Conservation (phyloP, 2,113 vertebrate species). For the Hippolais icterina region DNA sequence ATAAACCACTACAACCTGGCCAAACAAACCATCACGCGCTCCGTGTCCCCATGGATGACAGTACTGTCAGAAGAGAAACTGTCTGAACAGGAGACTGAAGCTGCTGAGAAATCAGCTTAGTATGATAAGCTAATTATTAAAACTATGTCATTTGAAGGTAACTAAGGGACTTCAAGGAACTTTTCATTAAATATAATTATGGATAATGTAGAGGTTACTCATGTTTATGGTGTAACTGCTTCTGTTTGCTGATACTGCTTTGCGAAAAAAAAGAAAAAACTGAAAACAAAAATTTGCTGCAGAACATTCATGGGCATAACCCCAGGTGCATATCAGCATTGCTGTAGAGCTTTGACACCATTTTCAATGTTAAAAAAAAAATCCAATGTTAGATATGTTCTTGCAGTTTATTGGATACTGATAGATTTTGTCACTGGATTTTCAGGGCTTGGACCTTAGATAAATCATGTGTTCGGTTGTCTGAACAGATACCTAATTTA, state of each 20-base stretch:
- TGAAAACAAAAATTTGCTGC: slow-evolving; percentile 52
- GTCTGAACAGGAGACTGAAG: slow-evolving; percentile 92
- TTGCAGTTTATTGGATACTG: slow-evolving; percentile 59
- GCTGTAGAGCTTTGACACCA: slow-evolving; percentile 63
- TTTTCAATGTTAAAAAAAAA: slow-evolving; percentile 22
- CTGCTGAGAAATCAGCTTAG: slow-evolving; percentile 88
- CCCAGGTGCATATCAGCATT: slow-evolving; percentile 45
- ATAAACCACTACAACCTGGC: slow-evolving; percentile 96
- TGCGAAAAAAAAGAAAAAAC: slow-evolving; percentile 55
- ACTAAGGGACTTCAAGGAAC: slow-evolving; percentile 74
- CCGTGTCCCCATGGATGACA: slow-evolving; percentile 93
- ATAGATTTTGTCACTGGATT: slow-evolving; percentile 26
- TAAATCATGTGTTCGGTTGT: slow-evolving; percentile 17
- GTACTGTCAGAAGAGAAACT: slow-evolving; percentile 94
- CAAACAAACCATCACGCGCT: slow-evolving; percentile 91
- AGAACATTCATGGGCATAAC: slow-evolving; percentile 52
- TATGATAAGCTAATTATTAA: slow-evolving; percentile 24
- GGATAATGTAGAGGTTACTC: slow-evolving; percentile 80
- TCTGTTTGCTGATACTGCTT: slow-evolving; percentile 81
- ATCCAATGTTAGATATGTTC: not conserved
- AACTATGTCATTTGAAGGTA: slow-evolving; percentile 69
- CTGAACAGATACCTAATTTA: not conserved
- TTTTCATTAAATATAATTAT: slow-evolving; percentile 70
- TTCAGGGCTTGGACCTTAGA: slow-evolving; percentile 36
- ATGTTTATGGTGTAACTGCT: slow-evolving; percentile 80